These are phyloP conservation scores for Xyliphius kryptos DNA, from an alignment of 2,113 vertebrate genomes.

Conservation along the genomic window DNA sequence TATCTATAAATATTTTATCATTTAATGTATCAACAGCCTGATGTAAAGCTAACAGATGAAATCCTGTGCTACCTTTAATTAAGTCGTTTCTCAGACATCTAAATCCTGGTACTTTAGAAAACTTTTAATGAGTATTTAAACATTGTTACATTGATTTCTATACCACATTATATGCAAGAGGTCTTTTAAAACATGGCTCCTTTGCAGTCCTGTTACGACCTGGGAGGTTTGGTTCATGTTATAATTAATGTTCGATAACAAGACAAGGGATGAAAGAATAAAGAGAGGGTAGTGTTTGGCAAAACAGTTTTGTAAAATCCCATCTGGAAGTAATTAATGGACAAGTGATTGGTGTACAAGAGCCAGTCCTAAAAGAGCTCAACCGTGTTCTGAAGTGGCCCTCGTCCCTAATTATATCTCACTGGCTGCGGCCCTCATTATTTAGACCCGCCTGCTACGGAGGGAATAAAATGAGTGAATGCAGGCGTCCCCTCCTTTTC, in stretches of 20 bases:
- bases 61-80: no score
- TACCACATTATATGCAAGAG: constrained; percentile 3
- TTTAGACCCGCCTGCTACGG: constrained; percentile 83
- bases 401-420: constrained; percentile 98
- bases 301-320: constrained; percentile 53
- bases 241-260: constrained; percentile 13
- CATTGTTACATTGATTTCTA: constrained; percentile 92
- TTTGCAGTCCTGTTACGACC: not conserved
- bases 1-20: no score
- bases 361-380: constrained; percentile 77
- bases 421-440: constrained; percentile 88
- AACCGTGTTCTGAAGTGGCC: constrained; percentile 88
- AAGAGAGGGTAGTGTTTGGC: constrained; percentile 32
- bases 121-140: constrained; percentile 44
- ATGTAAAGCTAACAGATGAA: no score
- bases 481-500: constrained; percentile 34
- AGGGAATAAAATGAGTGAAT: constrained; percentile 62
- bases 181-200: not conserved
- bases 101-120: no score
- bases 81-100: no score
- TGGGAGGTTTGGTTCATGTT: constrained; percentile 8
- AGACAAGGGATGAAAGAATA: constrained; percentile 9
- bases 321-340: constrained; percentile 89
- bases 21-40: no score
- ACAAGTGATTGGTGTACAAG: constrained; percentile 54